Conservation (phyloP, 2,888 invertebrate species). For the Nomada fabriciana region DNA sequence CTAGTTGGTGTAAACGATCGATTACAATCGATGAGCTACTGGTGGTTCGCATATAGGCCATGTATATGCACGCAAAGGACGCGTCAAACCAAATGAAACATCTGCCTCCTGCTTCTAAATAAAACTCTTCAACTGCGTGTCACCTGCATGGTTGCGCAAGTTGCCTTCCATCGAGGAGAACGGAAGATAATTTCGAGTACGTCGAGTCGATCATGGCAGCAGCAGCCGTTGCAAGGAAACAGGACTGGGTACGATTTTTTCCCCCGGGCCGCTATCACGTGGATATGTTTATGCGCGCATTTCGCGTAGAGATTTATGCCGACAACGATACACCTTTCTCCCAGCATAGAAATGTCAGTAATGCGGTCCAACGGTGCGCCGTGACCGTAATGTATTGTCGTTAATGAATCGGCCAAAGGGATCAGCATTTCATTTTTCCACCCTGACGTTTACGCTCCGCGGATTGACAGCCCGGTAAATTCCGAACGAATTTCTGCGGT, state of each 20-base stretch:
- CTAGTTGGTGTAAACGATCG: too few relatives aligned
- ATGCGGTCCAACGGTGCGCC: constrained; percentile 44
- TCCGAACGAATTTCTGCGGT: constrained; percentile 31
- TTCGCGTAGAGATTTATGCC: constrained; percentile 65
- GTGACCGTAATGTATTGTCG: constrained; percentile 54
- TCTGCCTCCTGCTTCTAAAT: too few relatives aligned
- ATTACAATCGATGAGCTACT: too few relatives aligned
- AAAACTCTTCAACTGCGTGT: too few relatives aligned
- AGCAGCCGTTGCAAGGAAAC: constrained; percentile 25
- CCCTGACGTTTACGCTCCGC: constrained; percentile 31
- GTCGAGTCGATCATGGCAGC: constrained; percentile 44
- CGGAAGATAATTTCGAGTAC: constrained; percentile 13
- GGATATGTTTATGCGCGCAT: constrained; percentile 62
- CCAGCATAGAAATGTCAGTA: constrained; percentile 66
- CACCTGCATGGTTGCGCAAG: background rate
- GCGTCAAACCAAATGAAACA: too few relatives aligned
- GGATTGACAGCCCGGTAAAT: constrained; percentile 51
- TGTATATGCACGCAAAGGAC: too few relatives aligned
- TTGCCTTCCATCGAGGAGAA: background rate
- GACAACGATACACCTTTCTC: constrained; percentile 69
- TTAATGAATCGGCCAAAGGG: constrained; percentile 62
- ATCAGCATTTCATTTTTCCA: constrained; percentile 57
- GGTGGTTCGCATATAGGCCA: too few relatives aligned
- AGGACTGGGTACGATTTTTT: constrained; percentile 51
- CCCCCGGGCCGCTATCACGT: constrained; percentile 42